These are phyloP conservation scores for Listronotus oregonensis DNA, from an alignment of 1,140 invertebrate genomes.

Conservation along the genomic window DNA sequence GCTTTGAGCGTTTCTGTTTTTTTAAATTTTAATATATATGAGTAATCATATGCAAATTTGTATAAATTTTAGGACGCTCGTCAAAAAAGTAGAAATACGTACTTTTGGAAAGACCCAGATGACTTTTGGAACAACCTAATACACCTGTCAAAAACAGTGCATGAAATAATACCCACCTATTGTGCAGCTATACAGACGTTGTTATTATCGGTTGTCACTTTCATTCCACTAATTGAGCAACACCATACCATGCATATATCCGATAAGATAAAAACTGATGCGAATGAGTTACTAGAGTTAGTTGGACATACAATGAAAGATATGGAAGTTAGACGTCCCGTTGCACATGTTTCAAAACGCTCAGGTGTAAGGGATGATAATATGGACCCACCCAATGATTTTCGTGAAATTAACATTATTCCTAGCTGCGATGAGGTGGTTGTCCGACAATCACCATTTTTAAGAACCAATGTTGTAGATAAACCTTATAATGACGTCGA, in stretches of 20 bases:
- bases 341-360: neutral
- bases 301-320: slow-evolving; percentile 48
- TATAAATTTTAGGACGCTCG: slow-evolving; percentile 17
- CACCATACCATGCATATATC: slow-evolving; percentile 51
- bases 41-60: too few species aligned
- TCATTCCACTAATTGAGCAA: slow-evolving; percentile 53
- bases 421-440: slow-evolving; percentile 55
- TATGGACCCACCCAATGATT: slow-evolving; percentile 55
- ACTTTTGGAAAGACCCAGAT: slow-evolving; percentile 38
- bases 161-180: slow-evolving; percentile 53
- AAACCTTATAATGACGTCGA: slow-evolving; percentile 67
- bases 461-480: slow-evolving; percentile 65
- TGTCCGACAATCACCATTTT: slow-evolving; percentile 56
- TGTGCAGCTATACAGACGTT: slow-evolving; percentile 52
- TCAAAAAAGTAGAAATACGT: slow-evolving; percentile 18
- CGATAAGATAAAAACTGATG: slow-evolving; percentile 46
- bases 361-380: slow-evolving; percentile 37
- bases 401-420: slow-evolving; percentile 57
- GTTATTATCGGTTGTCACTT: slow-evolving; percentile 52
- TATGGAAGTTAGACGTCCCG: slow-evolving; percentile 38
- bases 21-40: too few species aligned
- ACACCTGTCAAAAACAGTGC: slow-evolving; percentile 51
- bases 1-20: too few species aligned
- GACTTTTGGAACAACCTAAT: slow-evolving; percentile 36
- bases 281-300: slow-evolving; percentile 49